phyloP scores from a whole-genome alignment of 2,797 vertebrate species.

The Garrulus glandarius region DNA sequence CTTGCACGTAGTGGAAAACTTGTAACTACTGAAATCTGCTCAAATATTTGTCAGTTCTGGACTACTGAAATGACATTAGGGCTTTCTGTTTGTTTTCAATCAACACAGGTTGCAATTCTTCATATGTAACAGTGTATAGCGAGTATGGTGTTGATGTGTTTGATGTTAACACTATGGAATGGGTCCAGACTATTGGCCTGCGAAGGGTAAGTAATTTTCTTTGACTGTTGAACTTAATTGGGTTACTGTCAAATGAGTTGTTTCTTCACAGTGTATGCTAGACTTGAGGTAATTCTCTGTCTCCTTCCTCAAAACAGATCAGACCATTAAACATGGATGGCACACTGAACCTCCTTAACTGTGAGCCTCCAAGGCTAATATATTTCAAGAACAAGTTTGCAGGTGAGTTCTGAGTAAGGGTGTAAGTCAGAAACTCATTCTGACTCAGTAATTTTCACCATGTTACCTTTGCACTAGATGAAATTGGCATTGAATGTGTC shows the following conservation, averaged over 20 bases:
- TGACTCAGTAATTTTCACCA: not conserved
- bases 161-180: conserved; percentile 88
- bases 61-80: not conserved
- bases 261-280: not conserved
- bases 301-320: conserved; percentile 76
- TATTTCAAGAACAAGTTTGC: conserved; percentile 88
- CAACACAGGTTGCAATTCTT: conserved; percentile 84
- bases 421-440: not conserved
- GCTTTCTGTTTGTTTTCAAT: conserved; percentile 28
- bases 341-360: conserved; percentile 88
- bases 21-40: not conserved
- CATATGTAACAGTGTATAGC: conserved; percentile 91
- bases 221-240: not conserved
- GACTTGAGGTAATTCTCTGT: not conserved
- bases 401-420: conserved; percentile 56
- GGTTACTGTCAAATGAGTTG: not conserved
- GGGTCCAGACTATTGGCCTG: conserved; percentile 94
- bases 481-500: not conserved
- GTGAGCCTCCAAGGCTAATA: conserved; percentile 88
- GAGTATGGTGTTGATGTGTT: conserved; percentile 94
- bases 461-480: not conserved
- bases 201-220: conserved; percentile 80
- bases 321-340: conserved; percentile 89
- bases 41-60: not conserved
- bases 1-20: not conserved